Percentiles rank a stretch among this genome's conserved stretches.
Conservation (phyloP, 2,113 vertebrate species). For the Nothocercus julius region DNA sequence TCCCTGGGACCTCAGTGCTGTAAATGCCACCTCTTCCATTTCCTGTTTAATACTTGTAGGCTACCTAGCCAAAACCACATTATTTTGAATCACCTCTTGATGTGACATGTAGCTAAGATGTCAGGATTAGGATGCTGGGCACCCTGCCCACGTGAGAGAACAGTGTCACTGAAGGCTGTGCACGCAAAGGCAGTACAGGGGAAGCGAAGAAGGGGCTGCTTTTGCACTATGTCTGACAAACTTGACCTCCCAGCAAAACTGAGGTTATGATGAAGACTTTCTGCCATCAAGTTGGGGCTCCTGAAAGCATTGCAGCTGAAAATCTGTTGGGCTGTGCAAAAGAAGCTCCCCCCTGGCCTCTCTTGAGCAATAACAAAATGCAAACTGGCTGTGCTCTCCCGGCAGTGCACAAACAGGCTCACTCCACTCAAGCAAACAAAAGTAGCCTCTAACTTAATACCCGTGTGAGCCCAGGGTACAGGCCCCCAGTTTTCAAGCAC, state of each 20-base stretch:
- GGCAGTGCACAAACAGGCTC: not conserved
- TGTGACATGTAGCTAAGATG: not conserved
- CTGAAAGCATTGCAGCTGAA: not conserved
- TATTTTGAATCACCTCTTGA: not conserved
- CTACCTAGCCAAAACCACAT: not conserved
- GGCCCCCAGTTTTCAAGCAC: not conserved
- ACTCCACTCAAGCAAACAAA: not conserved
- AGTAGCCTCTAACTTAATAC: not conserved
- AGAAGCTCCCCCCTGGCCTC: rapidly evolving
- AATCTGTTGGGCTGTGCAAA: not conserved
- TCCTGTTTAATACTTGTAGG: not conserved
- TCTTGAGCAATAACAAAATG: not conserved
- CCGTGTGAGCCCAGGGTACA: not conserved
- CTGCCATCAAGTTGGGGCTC: not conserved
- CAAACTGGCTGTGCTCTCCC: not conserved
- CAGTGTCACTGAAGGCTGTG: not conserved
- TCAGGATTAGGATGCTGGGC: not conserved
- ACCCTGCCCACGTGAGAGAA: not conserved
- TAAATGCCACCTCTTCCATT: not conserved
- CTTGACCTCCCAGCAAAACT: rapidly evolving
- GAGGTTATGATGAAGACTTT: not conserved
- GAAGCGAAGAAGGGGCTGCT: not conserved
- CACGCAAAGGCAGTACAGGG: not conserved
- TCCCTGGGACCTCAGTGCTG: not conserved
- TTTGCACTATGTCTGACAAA: not conserved